phyloP scores from a whole-genome alignment of 2,888 invertebrate species.

The Protonemura montana region DNA sequence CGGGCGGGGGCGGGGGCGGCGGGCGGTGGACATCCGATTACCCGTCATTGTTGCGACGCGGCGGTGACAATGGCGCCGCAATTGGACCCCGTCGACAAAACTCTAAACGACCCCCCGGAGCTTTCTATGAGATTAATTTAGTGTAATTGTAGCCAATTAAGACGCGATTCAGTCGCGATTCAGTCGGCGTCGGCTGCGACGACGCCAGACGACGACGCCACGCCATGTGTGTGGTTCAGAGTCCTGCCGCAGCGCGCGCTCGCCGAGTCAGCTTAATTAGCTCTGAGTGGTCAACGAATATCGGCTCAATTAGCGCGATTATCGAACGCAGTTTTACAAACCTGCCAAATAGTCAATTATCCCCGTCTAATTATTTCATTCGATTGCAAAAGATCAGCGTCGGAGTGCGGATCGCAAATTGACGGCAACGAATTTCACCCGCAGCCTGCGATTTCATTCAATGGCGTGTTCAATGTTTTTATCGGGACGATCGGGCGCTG shows the following conservation, averaged over 20 bases:
- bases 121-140: conserved; percentile 52
- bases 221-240: no score
- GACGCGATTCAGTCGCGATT: conserved; percentile 60
- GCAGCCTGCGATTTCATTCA: no score
- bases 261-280: not conserved
- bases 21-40: conserved; percentile 58
- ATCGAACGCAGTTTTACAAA: not conserved
- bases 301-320: not conserved
- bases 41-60: conserved; percentile 61
- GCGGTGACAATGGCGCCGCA: conserved; percentile 60
- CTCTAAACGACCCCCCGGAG: conserved; percentile 60
- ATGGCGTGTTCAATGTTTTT: no score
- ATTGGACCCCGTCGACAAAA: conserved; percentile 60
- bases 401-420: no score
- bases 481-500: no score
- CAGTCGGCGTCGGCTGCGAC: not conserved
- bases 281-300: not conserved
- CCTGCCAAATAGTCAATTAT: not conserved
- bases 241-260: not conserved
- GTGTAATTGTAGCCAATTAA: conserved; percentile 65
- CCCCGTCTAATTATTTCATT: not conserved
- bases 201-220: not conserved
- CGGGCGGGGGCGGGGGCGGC: conserved; percentile 37
- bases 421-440: no score
- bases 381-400: not conserved